Conservation (phyloP, 2,113 vertebrate genomes). For the Lontra canadensis region DNA sequence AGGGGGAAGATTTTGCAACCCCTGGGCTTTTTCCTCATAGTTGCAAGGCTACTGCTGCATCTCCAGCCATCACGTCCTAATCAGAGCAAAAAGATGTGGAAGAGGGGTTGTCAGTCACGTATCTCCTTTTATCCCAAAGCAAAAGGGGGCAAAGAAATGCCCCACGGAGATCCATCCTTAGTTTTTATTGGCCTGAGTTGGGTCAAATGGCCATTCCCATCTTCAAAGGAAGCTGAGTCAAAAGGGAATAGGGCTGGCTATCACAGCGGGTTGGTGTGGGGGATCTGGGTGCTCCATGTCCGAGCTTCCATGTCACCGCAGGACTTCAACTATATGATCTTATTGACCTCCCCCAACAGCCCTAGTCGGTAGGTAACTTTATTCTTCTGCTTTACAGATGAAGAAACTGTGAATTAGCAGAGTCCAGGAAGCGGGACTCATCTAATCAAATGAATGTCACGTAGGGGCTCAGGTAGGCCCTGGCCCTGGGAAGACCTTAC, state of each 20-base stretch:
- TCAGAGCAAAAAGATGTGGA: neutral
- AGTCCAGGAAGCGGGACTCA: neutral
- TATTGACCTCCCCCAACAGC: neutral
- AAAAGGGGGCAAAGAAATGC: neutral
- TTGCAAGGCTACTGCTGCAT: neutral
- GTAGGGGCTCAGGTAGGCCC: rapidly evolving
- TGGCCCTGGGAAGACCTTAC: neutral
- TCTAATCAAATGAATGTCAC: neutral
- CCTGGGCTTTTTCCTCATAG: neutral
- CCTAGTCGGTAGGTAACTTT: neutral
- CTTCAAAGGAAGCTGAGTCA: neutral
- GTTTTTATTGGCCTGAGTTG: neutral
- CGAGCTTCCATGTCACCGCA: neutral
- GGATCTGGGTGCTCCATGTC: too few relatives aligned
- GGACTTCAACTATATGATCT: neutral
- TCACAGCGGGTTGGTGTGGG: neutral
- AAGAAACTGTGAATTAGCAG: neutral
- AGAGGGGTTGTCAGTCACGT: neutral
- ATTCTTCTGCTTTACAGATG: neutral
- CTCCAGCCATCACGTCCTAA: neutral
- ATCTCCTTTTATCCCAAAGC: neutral
- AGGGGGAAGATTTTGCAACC: neutral
- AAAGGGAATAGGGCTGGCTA: neutral
- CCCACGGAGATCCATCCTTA: neutral
- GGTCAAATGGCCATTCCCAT: neutral